These are phyloP conservation scores for Nephrocerus scutellatus DNA, from an alignment of 2,888 invertebrate genomes.

Conservation along the genomic window DNA sequence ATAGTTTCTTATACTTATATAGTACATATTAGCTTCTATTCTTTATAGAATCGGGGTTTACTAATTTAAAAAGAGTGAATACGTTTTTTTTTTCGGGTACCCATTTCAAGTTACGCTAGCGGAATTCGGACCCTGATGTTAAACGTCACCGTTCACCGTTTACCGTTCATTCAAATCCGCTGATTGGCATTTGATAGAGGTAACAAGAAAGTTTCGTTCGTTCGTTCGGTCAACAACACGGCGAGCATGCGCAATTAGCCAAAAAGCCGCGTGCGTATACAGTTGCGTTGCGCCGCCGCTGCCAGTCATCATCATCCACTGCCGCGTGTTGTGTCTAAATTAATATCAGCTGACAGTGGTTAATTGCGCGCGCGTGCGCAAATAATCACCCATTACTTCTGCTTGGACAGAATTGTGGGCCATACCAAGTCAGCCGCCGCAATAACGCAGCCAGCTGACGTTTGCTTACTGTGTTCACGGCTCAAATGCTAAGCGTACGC, in stretches of 20 bases:
- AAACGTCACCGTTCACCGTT: no score
- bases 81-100: no score
- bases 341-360: constrained; percentile 17
- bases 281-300: constrained; percentile 4
- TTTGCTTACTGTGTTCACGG: constrained; percentile 14
- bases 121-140: constrained; percentile 16
- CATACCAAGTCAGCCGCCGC: no score
- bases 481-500: no score
- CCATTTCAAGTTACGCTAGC: constrained; percentile 3
- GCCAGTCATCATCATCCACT: constrained; percentile 5
- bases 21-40: no score
- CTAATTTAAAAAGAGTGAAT: no score
- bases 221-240: constrained; percentile 22
- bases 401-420: constrained; percentile 19
- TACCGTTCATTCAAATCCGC: no score
- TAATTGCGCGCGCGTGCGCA: no score
- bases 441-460: constrained; percentile 12
- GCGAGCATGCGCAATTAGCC: no score
- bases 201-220: constrained; percentile 26
- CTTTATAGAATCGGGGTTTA: constrained; percentile 21
- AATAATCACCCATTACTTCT: constrained; percentile 22
- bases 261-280: no score
- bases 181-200: no score
- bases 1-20: no score
- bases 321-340: constrained; percentile 18